Conservation (phyloP, 2,888 invertebrate species). For the Noctuana brunneofusca region DNA sequence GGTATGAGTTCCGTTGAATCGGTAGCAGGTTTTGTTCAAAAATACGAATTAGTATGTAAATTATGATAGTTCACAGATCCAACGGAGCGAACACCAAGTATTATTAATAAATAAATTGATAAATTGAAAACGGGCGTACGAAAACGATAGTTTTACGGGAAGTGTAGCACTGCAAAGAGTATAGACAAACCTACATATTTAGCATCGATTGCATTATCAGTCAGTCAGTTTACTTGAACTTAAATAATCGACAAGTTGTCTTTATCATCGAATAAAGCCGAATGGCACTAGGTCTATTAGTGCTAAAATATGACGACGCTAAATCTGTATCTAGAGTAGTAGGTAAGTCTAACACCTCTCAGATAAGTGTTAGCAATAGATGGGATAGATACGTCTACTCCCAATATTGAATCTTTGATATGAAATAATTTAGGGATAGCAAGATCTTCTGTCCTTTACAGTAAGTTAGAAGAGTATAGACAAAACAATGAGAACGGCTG, state of each 20-base stretch:
- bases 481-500: too few species aligned
- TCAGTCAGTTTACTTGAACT: too few species aligned
- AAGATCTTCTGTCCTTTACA: too few species aligned
- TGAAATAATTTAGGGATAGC: too few species aligned
- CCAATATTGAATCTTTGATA: too few species aligned
- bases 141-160: conserved; percentile 32
- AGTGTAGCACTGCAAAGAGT: conserved; percentile 54
- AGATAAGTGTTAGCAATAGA: neutral
- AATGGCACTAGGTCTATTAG: neutral
- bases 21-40: neutral
- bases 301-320: neutral
- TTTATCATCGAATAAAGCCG: neutral
- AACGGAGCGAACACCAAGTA: conserved; percentile 14
- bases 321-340: neutral
- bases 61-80: neutral
- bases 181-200: conserved; percentile 39
- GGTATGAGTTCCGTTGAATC: neutral
- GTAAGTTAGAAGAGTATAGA: too few species aligned
- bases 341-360: neutral
- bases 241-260: neutral
- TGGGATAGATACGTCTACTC: too few species aligned
- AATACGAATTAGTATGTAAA: neutral
- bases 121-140: conserved; percentile 12
- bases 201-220: conserved; percentile 19
- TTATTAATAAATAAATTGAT: conserved; percentile 18